Evolutionary conservation across 2,797 vertebrate genomes (phyloP), one percentile per base, ranked within the genome.

Genomic region (Melanotaenia boesemani): DNA sequence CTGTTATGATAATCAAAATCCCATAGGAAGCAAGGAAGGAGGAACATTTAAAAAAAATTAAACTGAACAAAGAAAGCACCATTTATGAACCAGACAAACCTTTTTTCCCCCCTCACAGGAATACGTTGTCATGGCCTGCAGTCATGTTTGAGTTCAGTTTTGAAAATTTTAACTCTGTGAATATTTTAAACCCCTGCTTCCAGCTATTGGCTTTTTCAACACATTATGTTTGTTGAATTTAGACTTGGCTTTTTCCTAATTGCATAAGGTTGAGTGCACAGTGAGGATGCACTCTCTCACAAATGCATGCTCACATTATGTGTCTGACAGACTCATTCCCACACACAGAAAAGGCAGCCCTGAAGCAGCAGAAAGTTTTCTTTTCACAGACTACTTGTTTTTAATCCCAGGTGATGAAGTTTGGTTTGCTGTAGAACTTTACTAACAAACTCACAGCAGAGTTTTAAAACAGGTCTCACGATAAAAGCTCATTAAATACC

Each of bases 181-280:
- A 88, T 89, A 82, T 83, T 88, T 85, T 28, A 85, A 70, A 48
- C 24, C 15, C 48, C 30, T n/a, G 34, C 70, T 70, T 59, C 22
- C 71, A 41, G 24, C 50, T 57, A 41, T 34, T 2, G 24, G 15
- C 65, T 84, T 84, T 85, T 78, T 79, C 77, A 71, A 80, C 60
- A 80, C 68, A 68, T 79, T 52, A 50, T 62, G 59, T 86, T 80
- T 84, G 66, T 80, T 85, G 65, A 48, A 70, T 81, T 73, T 74
- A 32, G 62, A 60, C 63, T 68, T 39, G 60, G 67, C 82, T 86
- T 88, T 77, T 86, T 74, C 58, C 69, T 68, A 34, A 59, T 88
- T 90, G 85, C 84, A 36, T 88, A 86, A 89, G 87, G 76, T 73
- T 44, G 73, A 61, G 73, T 54, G 28, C 78, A 73, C 72, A 74